These are phyloP conservation scores for Sinocyclocheilus grahami DNA, from an alignment of 2,113 vertebrate species.

Conservation along the genomic window DNA sequence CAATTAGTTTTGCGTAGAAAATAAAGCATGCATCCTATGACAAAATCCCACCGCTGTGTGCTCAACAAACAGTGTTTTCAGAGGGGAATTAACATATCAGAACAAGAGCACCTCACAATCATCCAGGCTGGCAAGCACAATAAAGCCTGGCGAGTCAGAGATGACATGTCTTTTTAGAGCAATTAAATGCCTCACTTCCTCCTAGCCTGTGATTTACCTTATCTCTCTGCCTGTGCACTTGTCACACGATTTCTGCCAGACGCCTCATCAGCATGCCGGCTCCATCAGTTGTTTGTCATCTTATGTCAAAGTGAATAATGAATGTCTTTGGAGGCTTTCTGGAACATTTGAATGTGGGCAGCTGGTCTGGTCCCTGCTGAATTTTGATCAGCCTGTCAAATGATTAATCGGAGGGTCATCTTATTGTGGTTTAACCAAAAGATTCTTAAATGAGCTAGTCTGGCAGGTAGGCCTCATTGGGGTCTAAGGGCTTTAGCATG, in stretches of 20 bases:
- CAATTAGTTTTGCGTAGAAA: neutral
- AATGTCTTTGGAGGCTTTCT: conserved; percentile 61
- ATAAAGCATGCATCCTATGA: conserved; percentile 36
- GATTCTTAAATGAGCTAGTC: conserved; percentile 27
- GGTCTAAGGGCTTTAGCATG: neutral
- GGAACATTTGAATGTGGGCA: conserved; percentile 66
- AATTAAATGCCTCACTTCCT: conserved; percentile 73
- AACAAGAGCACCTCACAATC: conserved; percentile 65
- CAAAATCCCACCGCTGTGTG: conserved; percentile 44
- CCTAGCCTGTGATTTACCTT: conserved; percentile 70
- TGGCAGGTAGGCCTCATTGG: conserved; percentile 18
- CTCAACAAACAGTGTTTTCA: conserved; percentile 62
- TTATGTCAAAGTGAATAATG: conserved; percentile 66
- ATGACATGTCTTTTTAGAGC: conserved; percentile 65
- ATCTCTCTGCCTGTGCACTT: conserved; percentile 61
- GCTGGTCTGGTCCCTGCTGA: conserved; percentile 62
- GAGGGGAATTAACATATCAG: conserved; percentile 65
- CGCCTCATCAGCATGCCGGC: conserved; percentile 53
- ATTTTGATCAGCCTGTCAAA: conserved; percentile 57
- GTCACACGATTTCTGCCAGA: conserved; percentile 61
- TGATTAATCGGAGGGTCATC: conserved; percentile 59
- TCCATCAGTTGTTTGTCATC: conserved; percentile 69
- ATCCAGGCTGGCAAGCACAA: conserved; percentile 63
- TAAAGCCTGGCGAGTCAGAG: conserved; percentile 62
- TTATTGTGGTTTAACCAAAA: conserved; percentile 67